Evolutionary conservation across 2,797 vertebrate species (phyloP).

Genomic region (Dallia pectoralis): DNA sequence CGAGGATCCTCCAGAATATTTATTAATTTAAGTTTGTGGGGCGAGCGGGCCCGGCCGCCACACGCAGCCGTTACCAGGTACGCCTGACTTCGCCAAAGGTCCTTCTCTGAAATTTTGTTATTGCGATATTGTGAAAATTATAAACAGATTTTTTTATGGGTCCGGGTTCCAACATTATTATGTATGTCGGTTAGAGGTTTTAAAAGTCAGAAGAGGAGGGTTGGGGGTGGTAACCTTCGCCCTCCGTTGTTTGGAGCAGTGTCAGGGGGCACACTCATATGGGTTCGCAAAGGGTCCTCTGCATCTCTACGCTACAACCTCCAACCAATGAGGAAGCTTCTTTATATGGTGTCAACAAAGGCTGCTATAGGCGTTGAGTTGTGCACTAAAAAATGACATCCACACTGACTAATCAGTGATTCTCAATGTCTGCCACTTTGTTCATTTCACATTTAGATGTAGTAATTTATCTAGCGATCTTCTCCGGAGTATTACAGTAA

Average conservation of each 20-base stretch:
- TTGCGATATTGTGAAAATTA: neutral
- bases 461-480: too few relatives aligned
- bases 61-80: neutral
- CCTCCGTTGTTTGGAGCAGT: neutral
- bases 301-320: neutral
- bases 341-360: too few relatives aligned
- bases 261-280: neutral
- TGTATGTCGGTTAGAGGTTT: neutral
- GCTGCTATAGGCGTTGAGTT: too few relatives aligned
- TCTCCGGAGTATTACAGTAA: too few relatives aligned
- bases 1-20: slow-evolving; percentile 50
- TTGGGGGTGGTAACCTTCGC: neutral
- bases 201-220: neutral
- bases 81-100: neutral
- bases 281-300: neutral
- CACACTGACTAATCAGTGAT: too few relatives aligned
- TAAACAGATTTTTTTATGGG: neutral
- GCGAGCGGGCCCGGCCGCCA: neutral
- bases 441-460: too few relatives aligned
- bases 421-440: too few relatives aligned
- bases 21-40: slow-evolving; percentile 46
- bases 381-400: too few relatives aligned
- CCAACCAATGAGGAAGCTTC: too few relatives aligned
- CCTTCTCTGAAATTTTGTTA: neutral
- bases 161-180: neutral